Conservation (phyloP, 2,888 invertebrate genomes). For the Pinctada fucata region DNA sequence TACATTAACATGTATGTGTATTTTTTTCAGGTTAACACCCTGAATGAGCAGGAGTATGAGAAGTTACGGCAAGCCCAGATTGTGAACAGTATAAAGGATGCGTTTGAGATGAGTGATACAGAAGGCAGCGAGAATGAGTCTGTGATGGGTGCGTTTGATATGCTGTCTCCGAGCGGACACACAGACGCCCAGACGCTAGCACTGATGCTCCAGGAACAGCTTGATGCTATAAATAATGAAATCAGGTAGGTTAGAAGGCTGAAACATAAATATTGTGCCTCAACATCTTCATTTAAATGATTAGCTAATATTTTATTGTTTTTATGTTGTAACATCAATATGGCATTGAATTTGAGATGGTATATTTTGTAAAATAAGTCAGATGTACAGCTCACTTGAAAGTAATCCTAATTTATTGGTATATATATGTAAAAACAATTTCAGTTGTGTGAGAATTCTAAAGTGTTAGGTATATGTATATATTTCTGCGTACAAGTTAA, state of each 20-base stretch:
- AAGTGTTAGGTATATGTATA: too few species aligned
- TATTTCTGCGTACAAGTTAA: too few species aligned
- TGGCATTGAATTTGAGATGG: too few species aligned
- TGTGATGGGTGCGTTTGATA: slow-evolving; percentile 86
- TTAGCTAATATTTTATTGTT: too few species aligned
- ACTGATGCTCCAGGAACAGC: slow-evolving; percentile 98
- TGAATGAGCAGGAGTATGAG: slow-evolving; percentile 91
- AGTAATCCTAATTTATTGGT: too few species aligned
- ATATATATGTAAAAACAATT: too few species aligned
- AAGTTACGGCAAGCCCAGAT: slow-evolving; percentile 91
- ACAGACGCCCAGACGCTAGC: slow-evolving; percentile 98
- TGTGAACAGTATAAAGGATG: slow-evolving; percentile 93
- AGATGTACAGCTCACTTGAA: too few species aligned
- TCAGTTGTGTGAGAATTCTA: too few species aligned
- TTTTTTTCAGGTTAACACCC: slow-evolving; percentile 72
- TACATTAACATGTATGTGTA: not conserved
- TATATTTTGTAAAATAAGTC: too few species aligned
- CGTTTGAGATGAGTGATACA: slow-evolving; percentile 87
- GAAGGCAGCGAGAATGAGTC: slow-evolving; percentile 84
- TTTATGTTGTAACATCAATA: too few species aligned
- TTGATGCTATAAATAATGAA: slow-evolving; percentile 99
- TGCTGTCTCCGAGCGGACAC: slow-evolving; percentile 77
- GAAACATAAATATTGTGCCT: too few species aligned
- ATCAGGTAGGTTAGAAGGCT: slow-evolving; percentile 81
- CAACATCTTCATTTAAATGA: too few species aligned